Evolutionary conservation across 2,113 vertebrate genomes (phyloP), one percentile per base, ranked within the genome.

Genomic region (Actenoides lindsayi): DNA sequence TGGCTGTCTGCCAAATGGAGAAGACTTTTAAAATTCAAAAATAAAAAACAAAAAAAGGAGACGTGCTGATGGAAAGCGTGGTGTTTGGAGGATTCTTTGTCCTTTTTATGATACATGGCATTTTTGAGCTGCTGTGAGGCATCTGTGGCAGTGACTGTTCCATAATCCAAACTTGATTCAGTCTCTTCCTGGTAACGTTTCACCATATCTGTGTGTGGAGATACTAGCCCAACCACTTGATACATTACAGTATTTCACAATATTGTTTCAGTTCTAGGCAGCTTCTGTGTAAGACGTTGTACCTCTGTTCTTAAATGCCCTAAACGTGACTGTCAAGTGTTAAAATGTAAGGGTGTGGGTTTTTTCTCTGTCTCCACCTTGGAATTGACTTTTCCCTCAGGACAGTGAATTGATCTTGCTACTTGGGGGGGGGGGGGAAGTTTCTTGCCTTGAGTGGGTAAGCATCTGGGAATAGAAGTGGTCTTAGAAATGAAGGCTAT

Each of bases 221-320:
- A 31, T 41, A 51, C 25, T 8, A 24, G 16, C 42, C 39, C 33
- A 59, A 1, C 10, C 21, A 17, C 7, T 78, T 24, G 13, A 2
- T 39, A 6, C 5, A 3, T 57, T 69, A 20, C 41, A 23, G 24
- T 42, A 16, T 9, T 59, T 0, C 11, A 33, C 24, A 7, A 1
- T 31, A 3, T 4, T 78, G 23, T 35, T 85, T 54, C 20, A n/a
- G 6, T 60, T 88, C 5, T 60, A 9, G 35, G 8, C 28, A 44
- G 60, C 41, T 50, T 21, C 41, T 87, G 0, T 37, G 0, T 12
- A 18, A 46, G 50, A n/a, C 37, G 7, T 42, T 54, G 3, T 4
- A 54, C 17, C 31, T 4, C 30, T 24, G 9, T 57, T 86, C 10
- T 35, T 44, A n/a, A 69, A 48, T 60, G 74, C n/a, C 28, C 7